Base-by-base conservation (phyloP, 2,888 invertebrate species). In the Pardosa pseudoannulata region DNA sequence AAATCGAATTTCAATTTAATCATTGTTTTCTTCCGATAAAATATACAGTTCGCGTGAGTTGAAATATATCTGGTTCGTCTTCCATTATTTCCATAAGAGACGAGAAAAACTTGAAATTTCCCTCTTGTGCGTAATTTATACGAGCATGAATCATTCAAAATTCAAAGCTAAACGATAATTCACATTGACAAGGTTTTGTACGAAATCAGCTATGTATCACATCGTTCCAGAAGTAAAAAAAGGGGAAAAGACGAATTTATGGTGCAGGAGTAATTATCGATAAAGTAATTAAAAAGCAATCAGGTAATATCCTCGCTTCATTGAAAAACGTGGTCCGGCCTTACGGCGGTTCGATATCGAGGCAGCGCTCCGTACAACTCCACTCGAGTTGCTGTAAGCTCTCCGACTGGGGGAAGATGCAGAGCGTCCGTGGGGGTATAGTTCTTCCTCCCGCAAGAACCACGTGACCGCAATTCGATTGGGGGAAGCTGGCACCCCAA, bases 261-360 rank as follows among this genome's bases (percentile, higher is more conserved):
- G 46, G 5, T 56, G 23, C 23, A 23, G 23, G 67, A 13, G n/a
- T 29, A 67, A 32, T 67, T 85, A 85, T 85, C 78, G 83, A 78
- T 78, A 78, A 85, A 85, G 83, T 78, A 85, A 85, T 85, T 85
- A 85, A 85, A 85, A 85, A 85, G 78, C 68, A 67, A 85, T 85
- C 83, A 85, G n/a, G 72, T 67, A 73, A 78, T 68, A 67, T 31
- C 32, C 67, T 36, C 32, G 31, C 29, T 23, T 32, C 31, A 23
- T 7, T 19, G 64, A 13, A 62, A 19, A 19, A 19, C 23, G 36
- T 32, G 67, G 11, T 31, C 32, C 28, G 11, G 9, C n/a, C n/a
- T n/a, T n/a, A n/a, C n/a, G n/a, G n/a, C n/a, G 13, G 1, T 23
- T 7, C 27, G 28, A 23, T 7, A 27, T 41, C 5, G 6, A 1